Evolutionary conservation across 2,888 invertebrate genomes (phyloP).

Genomic region (Caenorhabditis uteleia): DNA sequence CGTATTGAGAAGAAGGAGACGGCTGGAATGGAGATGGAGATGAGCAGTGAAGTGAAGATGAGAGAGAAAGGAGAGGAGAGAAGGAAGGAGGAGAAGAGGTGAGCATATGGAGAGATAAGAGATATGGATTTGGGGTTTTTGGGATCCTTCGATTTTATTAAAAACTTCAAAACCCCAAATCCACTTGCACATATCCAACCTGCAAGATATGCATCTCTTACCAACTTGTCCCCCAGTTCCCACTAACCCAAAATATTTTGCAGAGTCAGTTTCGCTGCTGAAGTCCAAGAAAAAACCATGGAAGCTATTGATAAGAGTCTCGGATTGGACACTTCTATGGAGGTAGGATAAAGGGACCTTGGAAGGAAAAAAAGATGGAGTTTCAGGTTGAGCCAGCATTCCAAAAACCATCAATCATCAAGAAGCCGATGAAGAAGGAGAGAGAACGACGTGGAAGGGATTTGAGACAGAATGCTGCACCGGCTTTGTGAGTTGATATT

Average conservation of each 20-base stretch:
- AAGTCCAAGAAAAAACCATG: slow-evolving; percentile 66
- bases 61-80: slow-evolving; percentile 39
- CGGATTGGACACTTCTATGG: slow-evolving; percentile 47
- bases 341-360: slow-evolving; percentile 11
- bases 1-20: slow-evolving; percentile 40
- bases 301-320: slow-evolving; percentile 53
- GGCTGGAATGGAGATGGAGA: slow-evolving; percentile 17
- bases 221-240: too few relatives aligned
- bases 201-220: neutral
- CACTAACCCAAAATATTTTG: slow-evolving; percentile 15
- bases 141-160: neutral
- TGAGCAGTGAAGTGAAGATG: slow-evolving; percentile 37
- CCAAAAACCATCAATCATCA: slow-evolving; percentile 67
- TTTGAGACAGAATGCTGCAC: slow-evolving; percentile 65
- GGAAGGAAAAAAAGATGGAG: too few relatives aligned
- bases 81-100: slow-evolving; percentile 50
- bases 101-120: neutral
- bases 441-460: slow-evolving; percentile 60
- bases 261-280: slow-evolving; percentile 68
- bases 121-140: slow-evolving; percentile 1
- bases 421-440: slow-evolving; percentile 69
- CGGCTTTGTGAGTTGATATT: slow-evolving; percentile 58
- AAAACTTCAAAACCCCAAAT: neutral
- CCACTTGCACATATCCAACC: neutral
- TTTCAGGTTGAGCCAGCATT: slow-evolving; percentile 56